These are phyloP conservation scores for Phrynosoma platyrhinos DNA, from an alignment of 2,113 vertebrate genomes.

Conservation along the genomic window DNA sequence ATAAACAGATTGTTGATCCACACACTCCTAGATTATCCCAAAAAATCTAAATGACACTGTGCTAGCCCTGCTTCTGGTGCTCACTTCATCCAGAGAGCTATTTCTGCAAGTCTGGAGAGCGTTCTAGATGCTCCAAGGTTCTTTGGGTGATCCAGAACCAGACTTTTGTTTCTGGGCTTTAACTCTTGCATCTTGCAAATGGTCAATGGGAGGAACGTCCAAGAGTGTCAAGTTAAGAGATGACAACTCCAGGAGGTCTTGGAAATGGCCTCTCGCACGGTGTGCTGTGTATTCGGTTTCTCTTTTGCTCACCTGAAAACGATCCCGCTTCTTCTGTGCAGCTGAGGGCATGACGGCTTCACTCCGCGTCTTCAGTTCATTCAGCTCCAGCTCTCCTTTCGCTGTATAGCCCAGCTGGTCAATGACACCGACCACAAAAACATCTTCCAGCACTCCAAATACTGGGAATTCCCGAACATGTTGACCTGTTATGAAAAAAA, in stretches of 20 bases:
- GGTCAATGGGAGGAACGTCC: slow-evolving; percentile 75
- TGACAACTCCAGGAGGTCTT: slow-evolving; percentile 75
- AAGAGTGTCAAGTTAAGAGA: slow-evolving; percentile 69
- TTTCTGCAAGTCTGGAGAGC: too few species aligned
- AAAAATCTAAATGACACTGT: too few species aligned
- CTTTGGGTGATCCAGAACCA: too few species aligned
- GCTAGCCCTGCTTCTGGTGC: too few species aligned
- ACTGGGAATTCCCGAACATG: slow-evolving; percentile 79
- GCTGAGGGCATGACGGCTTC: slow-evolving; percentile 51
- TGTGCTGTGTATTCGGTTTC: slow-evolving; percentile 33
- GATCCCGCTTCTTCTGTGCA: slow-evolving; percentile 70
- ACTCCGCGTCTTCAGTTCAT: slow-evolving; percentile 71
- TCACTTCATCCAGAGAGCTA: too few species aligned
- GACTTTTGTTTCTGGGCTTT: too few species aligned
- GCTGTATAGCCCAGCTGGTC: slow-evolving; percentile 77
- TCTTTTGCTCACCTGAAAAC: slow-evolving; percentile 66
- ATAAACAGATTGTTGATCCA: too few species aligned
- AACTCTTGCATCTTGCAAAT: slow-evolving; percentile 50
- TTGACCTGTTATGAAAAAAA: slow-evolving; percentile 51
- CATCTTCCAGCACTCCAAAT: slow-evolving; percentile 78
- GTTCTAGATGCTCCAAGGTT: too few species aligned
- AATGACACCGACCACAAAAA: slow-evolving; percentile 75
- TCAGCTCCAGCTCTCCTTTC: slow-evolving; percentile 73
- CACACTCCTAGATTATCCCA: too few species aligned
- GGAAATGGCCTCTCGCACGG: slow-evolving; percentile 58